Conservation (phyloP, 2,797 vertebrate genomes). For the Amblyopsis hoosieri region DNA sequence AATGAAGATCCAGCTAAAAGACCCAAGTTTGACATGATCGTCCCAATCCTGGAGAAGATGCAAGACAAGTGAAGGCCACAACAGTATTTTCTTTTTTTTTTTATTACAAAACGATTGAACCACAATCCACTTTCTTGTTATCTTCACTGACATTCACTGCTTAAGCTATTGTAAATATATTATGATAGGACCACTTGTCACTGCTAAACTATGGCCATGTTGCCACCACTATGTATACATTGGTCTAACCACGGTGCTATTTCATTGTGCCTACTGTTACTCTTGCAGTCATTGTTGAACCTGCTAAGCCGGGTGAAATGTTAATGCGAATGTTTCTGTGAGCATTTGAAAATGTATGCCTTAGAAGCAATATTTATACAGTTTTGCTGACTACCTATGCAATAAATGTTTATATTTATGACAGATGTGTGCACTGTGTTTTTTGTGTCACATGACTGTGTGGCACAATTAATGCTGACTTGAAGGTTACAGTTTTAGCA, state of each 20-base stretch:
- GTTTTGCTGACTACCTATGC: slow-evolving; percentile 28
- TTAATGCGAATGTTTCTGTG: slow-evolving; percentile 14
- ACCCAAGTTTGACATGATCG: slow-evolving; percentile 99
- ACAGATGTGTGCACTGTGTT: slow-evolving; percentile 23
- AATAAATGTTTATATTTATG: slow-evolving; percentile 77
- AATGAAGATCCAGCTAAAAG: slow-evolving; percentile 98
- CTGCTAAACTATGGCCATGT: slow-evolving; percentile 17
- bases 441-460: neutral
- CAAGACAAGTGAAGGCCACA: slow-evolving; percentile 87
- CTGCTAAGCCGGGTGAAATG: slow-evolving; percentile 26
- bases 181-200: slow-evolving; percentile 55
- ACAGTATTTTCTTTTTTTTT: slow-evolving; percentile 8
- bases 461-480: neutral
- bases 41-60: slow-evolving; percentile 98
- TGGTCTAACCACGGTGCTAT: slow-evolving; percentile 27
- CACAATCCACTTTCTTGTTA: slow-evolving; percentile 50
- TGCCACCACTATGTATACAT: slow-evolving; percentile 20
- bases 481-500: neutral
- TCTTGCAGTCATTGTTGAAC: slow-evolving; percentile 19
- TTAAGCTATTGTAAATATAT: slow-evolving; percentile 66
- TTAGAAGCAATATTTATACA: slow-evolving; percentile 34
- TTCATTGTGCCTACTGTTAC: slow-evolving; percentile 28
- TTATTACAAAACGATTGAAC: slow-evolving; percentile 7
- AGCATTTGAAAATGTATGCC: slow-evolving; percentile 14
- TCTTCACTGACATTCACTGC: slow-evolving; percentile 59